Evolutionary conservation across 2,113 vertebrate species (phyloP).

Genomic region (Zapus hudsonius): DNA sequence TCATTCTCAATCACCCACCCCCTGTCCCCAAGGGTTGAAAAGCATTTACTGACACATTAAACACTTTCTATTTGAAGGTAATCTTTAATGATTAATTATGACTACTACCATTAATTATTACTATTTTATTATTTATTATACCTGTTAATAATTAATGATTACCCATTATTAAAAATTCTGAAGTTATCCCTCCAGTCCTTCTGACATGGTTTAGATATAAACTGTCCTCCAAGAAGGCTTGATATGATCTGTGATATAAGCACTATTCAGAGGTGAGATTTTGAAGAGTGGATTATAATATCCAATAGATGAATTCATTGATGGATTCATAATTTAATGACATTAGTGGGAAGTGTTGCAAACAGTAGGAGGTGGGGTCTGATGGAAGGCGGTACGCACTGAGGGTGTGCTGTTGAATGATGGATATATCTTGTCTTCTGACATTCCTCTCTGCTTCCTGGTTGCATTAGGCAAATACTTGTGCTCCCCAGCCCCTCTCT

Average conservation of each 20-base stretch:
- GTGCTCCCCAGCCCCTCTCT: not conserved
- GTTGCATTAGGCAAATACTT: not conserved
- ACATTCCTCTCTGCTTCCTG: not conserved
- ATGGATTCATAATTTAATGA: not conserved
- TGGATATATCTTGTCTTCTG: not conserved
- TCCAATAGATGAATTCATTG: not conserved
- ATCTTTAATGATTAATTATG: not conserved
- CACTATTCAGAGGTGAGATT: not conserved
- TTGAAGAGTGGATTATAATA: not conserved
- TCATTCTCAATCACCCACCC: not conserved
- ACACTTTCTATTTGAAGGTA: conserved; percentile 25
- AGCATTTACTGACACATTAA: not conserved
- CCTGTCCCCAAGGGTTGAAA: not conserved
- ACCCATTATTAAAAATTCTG: not conserved
- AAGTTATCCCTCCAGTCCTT: not conserved
- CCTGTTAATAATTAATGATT: no score
- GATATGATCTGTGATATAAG: not conserved
- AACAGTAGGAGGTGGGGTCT: not conserved
- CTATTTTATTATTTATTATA: no score
- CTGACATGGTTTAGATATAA: not conserved
- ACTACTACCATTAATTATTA: no score
- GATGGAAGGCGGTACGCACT: not conserved
- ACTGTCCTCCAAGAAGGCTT: not conserved
- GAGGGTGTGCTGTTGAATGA: not conserved
- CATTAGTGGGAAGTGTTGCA: not conserved